phyloP scores from a whole-genome alignment of 2,113 vertebrate species.

The Narcine bancroftii region DNA sequence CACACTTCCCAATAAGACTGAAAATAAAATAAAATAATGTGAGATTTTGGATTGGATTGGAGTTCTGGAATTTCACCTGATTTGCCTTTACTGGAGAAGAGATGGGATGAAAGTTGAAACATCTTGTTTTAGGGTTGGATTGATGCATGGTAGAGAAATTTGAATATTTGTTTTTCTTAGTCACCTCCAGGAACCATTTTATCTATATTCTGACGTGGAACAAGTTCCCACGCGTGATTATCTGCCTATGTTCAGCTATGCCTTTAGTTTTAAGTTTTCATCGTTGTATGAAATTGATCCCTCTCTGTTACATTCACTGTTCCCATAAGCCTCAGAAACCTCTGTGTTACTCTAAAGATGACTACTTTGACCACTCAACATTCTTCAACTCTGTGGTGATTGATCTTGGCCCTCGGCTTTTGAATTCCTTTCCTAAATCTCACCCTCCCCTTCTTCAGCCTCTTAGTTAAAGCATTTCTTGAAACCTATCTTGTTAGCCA shows the following conservation, averaged over 20 bases:
- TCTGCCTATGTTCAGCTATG: not conserved
- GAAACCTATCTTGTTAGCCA: not conserved
- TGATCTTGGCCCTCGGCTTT: not conserved
- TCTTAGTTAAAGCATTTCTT: not conserved
- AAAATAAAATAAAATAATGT: not conserved
- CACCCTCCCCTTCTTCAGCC: not conserved
- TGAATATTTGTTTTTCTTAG: not conserved
- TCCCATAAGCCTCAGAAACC: not conserved
- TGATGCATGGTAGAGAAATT: not conserved
- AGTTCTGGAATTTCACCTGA: not conserved
- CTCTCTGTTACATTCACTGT: not conserved
- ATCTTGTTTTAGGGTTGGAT: not conserved
- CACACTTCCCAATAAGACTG: not conserved
- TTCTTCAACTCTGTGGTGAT: not conserved
- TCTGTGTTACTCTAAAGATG: not conserved
- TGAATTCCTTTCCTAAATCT: not conserved
- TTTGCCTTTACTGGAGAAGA: not conserved
- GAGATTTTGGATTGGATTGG: not conserved
- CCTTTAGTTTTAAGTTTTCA: not conserved
- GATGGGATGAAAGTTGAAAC: not conserved
- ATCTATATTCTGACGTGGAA: not conserved
- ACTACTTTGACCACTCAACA: not conserved
- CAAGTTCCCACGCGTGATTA: not conserved
- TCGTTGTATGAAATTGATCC: too few species aligned
- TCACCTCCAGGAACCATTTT: not conserved